Percentiles rank a stretch among this genome's conserved stretches.
These are phyloP conservation scores for Protobothrops flavoviridis DNA, from an alignment of 2,113 vertebrate species.

Conservation along the genomic window DNA sequence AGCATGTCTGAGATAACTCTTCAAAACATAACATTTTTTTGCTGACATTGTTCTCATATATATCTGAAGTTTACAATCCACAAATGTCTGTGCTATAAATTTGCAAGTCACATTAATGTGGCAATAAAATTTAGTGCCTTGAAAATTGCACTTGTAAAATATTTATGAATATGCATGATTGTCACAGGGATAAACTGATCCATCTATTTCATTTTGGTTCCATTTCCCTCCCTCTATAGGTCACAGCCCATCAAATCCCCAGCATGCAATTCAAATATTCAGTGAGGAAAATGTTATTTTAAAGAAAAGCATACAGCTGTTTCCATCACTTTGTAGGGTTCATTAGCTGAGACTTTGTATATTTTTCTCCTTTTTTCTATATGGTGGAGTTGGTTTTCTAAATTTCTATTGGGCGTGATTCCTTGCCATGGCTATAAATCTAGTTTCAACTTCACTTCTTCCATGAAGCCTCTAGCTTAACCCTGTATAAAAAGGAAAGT, in stretches of 20 bases:
- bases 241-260: constrained; percentile 55
- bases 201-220: constrained; percentile 63
- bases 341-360: constrained; percentile 16
- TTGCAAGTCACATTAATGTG: constrained; percentile 67
- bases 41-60: constrained; percentile 56
- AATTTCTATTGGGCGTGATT: constrained; percentile 39
- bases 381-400: not conserved
- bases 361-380: constrained; percentile 19
- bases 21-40: constrained; percentile 65
- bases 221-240: constrained; percentile 38
- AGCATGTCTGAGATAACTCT: constrained; percentile 55
- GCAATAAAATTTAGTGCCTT: constrained; percentile 72
- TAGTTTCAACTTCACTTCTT: constrained; percentile 20
- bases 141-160: constrained; percentile 74
- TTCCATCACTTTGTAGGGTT: not conserved
- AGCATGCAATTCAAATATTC: constrained; percentile 40
- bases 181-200: constrained; percentile 66
- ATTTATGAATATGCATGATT: constrained; percentile 75
- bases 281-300: constrained; percentile 15
- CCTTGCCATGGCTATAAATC: constrained; percentile 37
- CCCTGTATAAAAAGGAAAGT: not conserved
- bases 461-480: not conserved
- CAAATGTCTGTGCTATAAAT: constrained; percentile 68
- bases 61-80: constrained; percentile 59
- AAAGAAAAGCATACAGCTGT: constrained; percentile 24